A percentile compares a stretch with the other conserved stretches of the same genome.
Conservation (phyloP, 2,797 vertebrate species). For the Pseudocheirus occidentalis region DNA sequence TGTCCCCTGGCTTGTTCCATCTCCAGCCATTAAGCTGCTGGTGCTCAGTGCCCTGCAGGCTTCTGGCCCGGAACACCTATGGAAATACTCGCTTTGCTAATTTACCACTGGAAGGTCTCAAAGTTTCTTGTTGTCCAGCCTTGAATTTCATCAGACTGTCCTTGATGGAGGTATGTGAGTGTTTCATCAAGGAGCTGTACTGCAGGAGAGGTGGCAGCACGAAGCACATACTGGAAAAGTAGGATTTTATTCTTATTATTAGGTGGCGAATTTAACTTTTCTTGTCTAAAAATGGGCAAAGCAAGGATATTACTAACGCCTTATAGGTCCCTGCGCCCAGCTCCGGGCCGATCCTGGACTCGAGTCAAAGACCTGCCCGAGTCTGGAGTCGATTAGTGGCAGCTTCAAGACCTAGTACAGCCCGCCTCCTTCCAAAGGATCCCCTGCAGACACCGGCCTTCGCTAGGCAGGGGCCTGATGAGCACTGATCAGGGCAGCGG, state of each 20-base stretch:
- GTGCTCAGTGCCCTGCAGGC: conserved; percentile 95
- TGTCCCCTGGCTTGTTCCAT: conserved; percentile 95
- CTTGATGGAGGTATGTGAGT: conserved; percentile 99
- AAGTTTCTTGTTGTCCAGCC: conserved; percentile 98
- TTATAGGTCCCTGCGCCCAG: conserved; percentile 94
- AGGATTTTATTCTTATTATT: conserved; percentile 94
- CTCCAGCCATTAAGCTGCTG: conserved; percentile 98
- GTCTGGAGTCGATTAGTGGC: conserved; percentile 96
- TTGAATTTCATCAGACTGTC: conserved; percentile 98
- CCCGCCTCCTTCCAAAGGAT: conserved; percentile 39
- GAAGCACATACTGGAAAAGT: conserved; percentile 98
- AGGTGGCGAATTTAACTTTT: conserved; percentile 94
- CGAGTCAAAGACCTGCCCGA: conserved; percentile 98
- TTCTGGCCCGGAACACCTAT: conserved; percentile 95
- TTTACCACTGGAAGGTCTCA: conserved; percentile 95
- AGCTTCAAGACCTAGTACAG: conserved; percentile 98
- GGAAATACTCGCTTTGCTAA: conserved; percentile 98
- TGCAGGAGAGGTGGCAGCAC: conserved; percentile 96
- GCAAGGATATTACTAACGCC: conserved; percentile 93
- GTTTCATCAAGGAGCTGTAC: conserved; percentile 98
- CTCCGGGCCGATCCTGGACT: conserved; percentile 97
- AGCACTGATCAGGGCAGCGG: accelerated
- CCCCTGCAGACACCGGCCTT: conserved; percentile 29
- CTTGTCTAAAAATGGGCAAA: conserved; percentile 98
- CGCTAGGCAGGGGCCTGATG: neutral